Conservation (phyloP, 2,797 vertebrate species). For the Neosalanx taihuensis region DNA sequence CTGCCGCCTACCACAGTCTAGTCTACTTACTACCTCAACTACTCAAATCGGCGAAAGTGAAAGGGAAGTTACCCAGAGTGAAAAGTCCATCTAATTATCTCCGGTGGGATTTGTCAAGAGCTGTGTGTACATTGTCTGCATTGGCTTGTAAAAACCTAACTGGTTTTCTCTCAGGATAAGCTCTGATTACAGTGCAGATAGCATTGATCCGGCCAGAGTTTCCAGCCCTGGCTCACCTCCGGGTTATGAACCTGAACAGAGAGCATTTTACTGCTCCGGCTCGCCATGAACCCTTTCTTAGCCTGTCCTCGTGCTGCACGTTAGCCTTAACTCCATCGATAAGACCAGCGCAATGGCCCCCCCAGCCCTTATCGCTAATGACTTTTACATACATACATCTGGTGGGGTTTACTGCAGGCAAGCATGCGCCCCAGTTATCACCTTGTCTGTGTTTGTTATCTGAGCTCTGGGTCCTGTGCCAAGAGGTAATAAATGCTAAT, state of each 20-base stretch:
- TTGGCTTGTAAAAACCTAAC: not conserved
- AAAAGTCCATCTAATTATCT: conserved; percentile 30
- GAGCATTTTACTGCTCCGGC: conserved; percentile 24
- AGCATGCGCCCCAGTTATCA: conserved; percentile 7
- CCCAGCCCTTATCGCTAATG: not conserved
- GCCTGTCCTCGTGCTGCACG: not conserved
- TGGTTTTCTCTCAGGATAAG: conserved; percentile 23
- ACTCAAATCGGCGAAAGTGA: not conserved
- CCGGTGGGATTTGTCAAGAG: conserved; percentile 16
- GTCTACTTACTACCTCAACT: too few species aligned
- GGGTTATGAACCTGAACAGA: conserved; percentile 38
- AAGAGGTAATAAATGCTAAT: conserved; percentile 5
- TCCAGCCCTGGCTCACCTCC: conserved; percentile 17
- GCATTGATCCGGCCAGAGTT: conserved; percentile 33
- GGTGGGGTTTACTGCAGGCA: conserved; percentile 12
- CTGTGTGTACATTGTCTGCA: conserved; percentile 25
- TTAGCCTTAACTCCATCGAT: not conserved
- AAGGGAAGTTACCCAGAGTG: conserved; percentile 1
- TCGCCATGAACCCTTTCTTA: conserved; percentile 31
- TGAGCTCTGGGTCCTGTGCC: not conserved
- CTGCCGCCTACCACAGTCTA: too few species aligned
- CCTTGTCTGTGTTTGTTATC: conserved; percentile 14
- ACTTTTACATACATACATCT: conserved; percentile 5
- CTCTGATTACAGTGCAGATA: conserved; percentile 36
- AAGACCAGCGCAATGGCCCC: not conserved